Evolutionary conservation across 2,888 invertebrate species (phyloP).

Genomic region (Pristionchus fissidentatus): DNA sequence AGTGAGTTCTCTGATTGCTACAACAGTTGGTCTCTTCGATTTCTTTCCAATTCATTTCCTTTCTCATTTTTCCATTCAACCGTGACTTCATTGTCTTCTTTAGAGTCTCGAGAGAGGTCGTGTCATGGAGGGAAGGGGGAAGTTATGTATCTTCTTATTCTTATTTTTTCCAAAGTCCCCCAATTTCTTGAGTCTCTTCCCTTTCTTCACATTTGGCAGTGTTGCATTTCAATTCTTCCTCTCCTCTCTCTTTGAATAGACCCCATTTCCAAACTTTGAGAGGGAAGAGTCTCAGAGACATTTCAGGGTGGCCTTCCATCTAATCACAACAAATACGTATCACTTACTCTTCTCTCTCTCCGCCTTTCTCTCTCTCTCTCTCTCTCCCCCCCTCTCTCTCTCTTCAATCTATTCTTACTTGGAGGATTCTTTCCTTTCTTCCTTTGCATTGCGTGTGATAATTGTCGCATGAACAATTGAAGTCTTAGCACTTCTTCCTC

Average conservation of each 20-base stretch:
- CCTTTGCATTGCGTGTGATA: neutral
- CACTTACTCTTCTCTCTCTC: neutral
- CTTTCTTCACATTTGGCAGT: neutral
- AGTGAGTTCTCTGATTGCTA: neutral
- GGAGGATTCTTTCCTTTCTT: neutral
- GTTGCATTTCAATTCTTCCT: constrained; percentile 13
- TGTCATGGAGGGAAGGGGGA: no score
- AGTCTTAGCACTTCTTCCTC: constrained; percentile 31
- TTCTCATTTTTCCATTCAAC: neutral
- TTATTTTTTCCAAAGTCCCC: neutral
- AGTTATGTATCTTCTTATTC: neutral
- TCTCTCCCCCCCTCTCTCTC: neutral
- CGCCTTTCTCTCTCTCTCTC: neutral
- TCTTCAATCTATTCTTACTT: neutral
- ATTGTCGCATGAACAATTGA: constrained; percentile 41
- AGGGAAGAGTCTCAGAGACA: neutral
- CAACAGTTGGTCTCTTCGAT: neutral
- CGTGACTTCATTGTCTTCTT: neutral
- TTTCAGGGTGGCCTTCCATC: neutral
- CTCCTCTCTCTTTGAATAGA: constrained; percentile 8
- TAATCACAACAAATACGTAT: no score
- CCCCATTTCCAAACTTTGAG: neutral
- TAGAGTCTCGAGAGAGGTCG: neutral
- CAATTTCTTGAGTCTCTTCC: neutral
- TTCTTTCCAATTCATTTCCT: neutral